Percentiles rank a stretch among this genome's conserved stretches.
Conservation (phyloP, 2,113 vertebrate genomes). For the Tetrao urogallus region DNA sequence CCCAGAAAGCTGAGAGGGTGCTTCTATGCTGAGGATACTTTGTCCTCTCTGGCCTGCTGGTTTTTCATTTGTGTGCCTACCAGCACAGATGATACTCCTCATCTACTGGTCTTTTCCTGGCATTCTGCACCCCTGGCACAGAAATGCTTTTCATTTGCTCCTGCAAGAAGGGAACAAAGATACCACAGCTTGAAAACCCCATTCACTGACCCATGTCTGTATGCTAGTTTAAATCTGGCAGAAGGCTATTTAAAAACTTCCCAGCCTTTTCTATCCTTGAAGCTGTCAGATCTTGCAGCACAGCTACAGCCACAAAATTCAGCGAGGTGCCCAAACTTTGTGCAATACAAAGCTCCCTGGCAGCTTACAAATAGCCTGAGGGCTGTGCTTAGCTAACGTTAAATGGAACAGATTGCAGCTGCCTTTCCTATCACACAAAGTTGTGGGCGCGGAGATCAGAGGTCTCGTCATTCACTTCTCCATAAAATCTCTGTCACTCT, state of each 20-base stretch:
- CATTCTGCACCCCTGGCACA: background rate
- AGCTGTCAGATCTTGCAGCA: slow-evolving; percentile 20
- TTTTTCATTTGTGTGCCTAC: background rate
- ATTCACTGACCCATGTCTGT: background rate
- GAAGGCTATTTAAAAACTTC: slow-evolving; percentile 33
- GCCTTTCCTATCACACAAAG: slow-evolving; percentile 33
- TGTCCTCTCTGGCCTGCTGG: background rate
- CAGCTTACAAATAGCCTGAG: slow-evolving; percentile 63
- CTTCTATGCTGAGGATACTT: background rate
- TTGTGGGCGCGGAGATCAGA: slow-evolving; percentile 33
- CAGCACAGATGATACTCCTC: background rate
- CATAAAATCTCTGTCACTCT: background rate
- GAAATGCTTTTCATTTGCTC: background rate
- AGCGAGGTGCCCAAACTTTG: slow-evolving; percentile 59
- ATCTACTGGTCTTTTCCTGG: background rate
- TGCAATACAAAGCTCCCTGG: slow-evolving; percentile 39
- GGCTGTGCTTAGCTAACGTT: slow-evolving; percentile 50
- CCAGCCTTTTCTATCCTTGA: slow-evolving; percentile 24
- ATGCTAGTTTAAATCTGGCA: background rate
- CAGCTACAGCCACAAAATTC: background rate
- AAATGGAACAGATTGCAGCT: slow-evolving; percentile 67
- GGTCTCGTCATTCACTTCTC: slow-evolving; percentile 26
- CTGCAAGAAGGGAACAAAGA: slow-evolving; percentile 15
- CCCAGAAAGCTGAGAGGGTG: slow-evolving; percentile 8
- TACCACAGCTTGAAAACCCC: background rate